Evolutionary conservation across 2,888 invertebrate species (phyloP), one percentile per base, ranked within the genome.

Genomic region (Neocrepidodera transversa): DNA sequence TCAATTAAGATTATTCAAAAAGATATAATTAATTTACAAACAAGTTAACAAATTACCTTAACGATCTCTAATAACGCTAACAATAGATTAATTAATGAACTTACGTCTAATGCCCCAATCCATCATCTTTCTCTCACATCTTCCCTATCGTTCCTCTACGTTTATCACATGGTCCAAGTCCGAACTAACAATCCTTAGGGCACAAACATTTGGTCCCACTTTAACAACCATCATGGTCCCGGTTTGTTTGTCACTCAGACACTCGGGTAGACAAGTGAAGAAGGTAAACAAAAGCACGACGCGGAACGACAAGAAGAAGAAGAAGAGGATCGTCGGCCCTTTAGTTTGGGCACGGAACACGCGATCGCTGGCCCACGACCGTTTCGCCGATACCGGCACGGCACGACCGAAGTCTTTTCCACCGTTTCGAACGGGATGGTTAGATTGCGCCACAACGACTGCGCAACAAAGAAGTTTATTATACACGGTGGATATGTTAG

Each of bases 21-120:
- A n/a, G n/a, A n/a, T n/a, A n/a, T n/a, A n/a, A n/a, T n/a, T n/a
- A n/a, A n/a, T n/a, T n/a, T n/a, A 23, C 23, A 3, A 23, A 23
- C 23, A 23, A 23, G 6, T 23, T 23, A 6, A 3, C 6, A 3
- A 32, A 32, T 32, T 32, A 32, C 4, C 32, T 32, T 13, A 32
- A 32, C 30, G 30, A 10, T 10, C n/a, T 2, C 6, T 2, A 10
- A 6, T 30, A 2, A 5, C 2, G 6, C 10, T 4, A 11, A 11
- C 11, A 32, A 32, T 20, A 11, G 11, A 45, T 8, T 45, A 11
- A 42, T 43, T 23, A 20, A 45, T 45, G 7, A 26, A 85, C 88
- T 83, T 85, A 88, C 88, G 86, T 83, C 87, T 84, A 73, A 88
- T 86, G 68, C 88, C 87, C 87, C 87, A 88, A 82, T 88, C 88